These are phyloP conservation scores for Drosophila teissieri DNA, from an alignment of 1,140 invertebrate species.

Conservation along the genomic window DNA sequence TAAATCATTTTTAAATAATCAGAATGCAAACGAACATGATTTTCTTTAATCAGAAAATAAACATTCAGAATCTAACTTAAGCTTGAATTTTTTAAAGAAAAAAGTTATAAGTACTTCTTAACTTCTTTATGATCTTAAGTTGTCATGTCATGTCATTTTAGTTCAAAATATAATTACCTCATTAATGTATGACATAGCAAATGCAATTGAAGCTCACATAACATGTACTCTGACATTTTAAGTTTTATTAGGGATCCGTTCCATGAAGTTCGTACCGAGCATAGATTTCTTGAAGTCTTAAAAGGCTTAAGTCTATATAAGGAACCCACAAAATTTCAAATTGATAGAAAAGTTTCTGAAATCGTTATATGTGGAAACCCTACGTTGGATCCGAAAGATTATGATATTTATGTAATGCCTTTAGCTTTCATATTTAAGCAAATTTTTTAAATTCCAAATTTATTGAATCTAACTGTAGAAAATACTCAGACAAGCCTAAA, in stretches of 20 bases:
- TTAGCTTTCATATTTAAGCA: background rate
- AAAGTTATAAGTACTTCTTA: background rate
- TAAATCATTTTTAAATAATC: background rate
- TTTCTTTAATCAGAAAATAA: too few species aligned
- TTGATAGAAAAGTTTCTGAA: background rate
- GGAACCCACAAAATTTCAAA: background rate
- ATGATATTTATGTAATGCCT: background rate
- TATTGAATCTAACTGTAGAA: background rate
- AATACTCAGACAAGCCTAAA: background rate
- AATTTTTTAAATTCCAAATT: background rate
- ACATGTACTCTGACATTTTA: background rate
- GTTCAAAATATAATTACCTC: background rate
- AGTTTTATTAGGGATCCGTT: background rate
- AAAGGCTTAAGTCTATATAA: background rate
- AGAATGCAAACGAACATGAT: too few species aligned
- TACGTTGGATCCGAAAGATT: background rate
- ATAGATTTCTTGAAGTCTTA: background rate
- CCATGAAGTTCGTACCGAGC: background rate
- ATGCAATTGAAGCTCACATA: background rate
- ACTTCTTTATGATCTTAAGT: background rate
- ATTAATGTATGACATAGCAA: background rate
- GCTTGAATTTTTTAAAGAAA: too few species aligned
- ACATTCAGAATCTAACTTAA: too few species aligned
- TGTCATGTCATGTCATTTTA: background rate
- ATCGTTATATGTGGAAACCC: background rate